These are phyloP conservation scores for Nyctibius grandis DNA, from an alignment of 2,797 vertebrate genomes.

Conservation along the genomic window DNA sequence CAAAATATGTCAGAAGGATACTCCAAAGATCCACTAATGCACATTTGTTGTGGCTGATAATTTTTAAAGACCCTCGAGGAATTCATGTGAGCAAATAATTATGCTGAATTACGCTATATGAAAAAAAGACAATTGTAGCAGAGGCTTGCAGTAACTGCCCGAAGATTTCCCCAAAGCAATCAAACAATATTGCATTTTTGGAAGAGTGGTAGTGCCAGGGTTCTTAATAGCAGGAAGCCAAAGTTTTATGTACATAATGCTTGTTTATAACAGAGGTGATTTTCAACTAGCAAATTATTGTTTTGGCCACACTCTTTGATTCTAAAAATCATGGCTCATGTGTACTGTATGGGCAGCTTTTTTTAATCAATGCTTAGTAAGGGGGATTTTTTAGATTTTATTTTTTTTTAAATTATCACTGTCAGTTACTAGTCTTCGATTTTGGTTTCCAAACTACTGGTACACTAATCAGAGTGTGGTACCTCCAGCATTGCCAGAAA, in stretches of 20 bases:
- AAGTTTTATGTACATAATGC: neutral
- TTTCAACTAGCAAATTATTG: neutral
- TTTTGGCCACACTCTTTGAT: neutral
- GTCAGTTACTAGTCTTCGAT: neutral
- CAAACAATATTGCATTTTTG: neutral
- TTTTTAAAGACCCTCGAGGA: neutral
- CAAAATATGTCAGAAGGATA: neutral
- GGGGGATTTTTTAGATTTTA: neutral
- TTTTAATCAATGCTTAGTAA: neutral
- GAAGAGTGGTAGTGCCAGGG: neutral
- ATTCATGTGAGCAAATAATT: conserved; percentile 18
- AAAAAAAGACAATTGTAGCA: neutral
- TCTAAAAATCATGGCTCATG: neutral
- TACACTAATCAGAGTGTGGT: neutral
- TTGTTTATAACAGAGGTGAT: neutral
- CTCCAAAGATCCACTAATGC: neutral
- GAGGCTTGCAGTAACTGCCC: neutral
- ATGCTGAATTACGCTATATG: conserved; percentile 32
- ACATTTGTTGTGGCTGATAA: neutral
- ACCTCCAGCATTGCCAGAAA: neutral
- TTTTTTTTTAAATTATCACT: neutral
- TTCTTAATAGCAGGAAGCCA: neutral
- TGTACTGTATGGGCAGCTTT: neutral
- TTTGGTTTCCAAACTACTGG: neutral
- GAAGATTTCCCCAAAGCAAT: neutral